phyloP scores from a whole-genome alignment of 2,113 vertebrate species.

The Cromileptes altivelis region DNA sequence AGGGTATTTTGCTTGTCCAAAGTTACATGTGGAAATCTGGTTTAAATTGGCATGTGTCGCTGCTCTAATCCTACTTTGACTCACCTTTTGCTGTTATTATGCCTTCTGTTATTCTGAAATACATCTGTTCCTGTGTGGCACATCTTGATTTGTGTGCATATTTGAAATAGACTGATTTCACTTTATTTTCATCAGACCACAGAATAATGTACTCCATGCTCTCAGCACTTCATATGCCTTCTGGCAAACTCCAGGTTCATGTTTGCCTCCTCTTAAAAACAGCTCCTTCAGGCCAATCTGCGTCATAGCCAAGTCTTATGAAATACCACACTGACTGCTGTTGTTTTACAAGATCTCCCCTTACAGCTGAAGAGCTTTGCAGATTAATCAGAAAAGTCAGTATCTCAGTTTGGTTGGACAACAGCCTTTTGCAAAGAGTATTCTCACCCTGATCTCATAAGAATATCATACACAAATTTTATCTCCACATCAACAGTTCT shows the following conservation, averaged over 20 bases:
- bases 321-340: not conserved
- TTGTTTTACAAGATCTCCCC: not conserved
- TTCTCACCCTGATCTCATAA: not conserved
- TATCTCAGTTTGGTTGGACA: not conserved
- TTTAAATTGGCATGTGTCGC: not conserved
- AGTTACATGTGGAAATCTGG: not conserved
- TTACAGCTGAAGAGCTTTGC: not conserved
- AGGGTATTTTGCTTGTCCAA: not conserved
- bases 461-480: not conserved
- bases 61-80: not conserved
- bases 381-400: not conserved
- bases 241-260: conserved; percentile 4
- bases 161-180: not conserved
- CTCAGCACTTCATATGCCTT: not conserved
- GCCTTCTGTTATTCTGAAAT: not conserved
- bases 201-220: not conserved
- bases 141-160: not conserved
- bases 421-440: not conserved
- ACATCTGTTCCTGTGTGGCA: not conserved
- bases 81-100: not conserved
- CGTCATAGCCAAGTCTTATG: not conserved
- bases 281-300: not conserved
- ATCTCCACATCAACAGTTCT: not conserved
- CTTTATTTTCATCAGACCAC: conserved; percentile 13
- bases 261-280: not conserved